Base-by-base conservation (phyloP, 2,797 vertebrate species). In the Xenops minutus region DNA sequence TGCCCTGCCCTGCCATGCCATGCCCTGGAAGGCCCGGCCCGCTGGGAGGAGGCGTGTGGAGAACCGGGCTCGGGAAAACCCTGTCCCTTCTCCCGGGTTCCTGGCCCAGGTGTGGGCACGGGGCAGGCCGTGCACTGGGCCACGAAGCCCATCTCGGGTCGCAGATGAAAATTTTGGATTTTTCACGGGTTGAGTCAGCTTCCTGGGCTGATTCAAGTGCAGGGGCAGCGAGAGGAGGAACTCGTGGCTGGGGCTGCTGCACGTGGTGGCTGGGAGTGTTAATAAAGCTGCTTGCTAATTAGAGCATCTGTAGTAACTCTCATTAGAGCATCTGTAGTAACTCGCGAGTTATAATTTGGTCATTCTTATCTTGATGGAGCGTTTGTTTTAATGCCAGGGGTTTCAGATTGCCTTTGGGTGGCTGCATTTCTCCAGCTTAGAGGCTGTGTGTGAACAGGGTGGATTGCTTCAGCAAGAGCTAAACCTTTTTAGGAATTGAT, bases 121-220 rank as follows among this genome's bases (percentile, higher is more conserved):
- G 7, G 74, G 71, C 63, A 29, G 76, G 68, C 72, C 48, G 1
- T 7, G 61, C 61, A 21, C 27, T 34, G 56, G 59, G 59, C 48
- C 78, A 7, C 52, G 10, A 9, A 79, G 5, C 19, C 23, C 6
- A 3, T 4, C 58, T 32, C 18, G 32, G 4, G 21, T 76, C n/a
- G 51, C 43, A 72, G 44, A 55, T 29, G 7, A 46, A 46, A 44
- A 44, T 36, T 21, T 44, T 19, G 43, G 43, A 44, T 34, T 23
- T 21, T 9, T 23, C 49, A 29, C 2, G 4, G n/a, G 48, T 89
- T 90, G 77, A 92, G 54, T 93, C 81, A 87, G 43, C 59, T 93
- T 91, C 71, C 48, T 79, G 91, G 69, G 36, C 43, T 76, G 89
- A 10, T 73, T 51, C 23, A 44, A 48, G 71, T 19, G 58, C 34